These are phyloP conservation scores for Colletes latitarsis DNA, from an alignment of 1,140 invertebrate genomes.

Conservation along the genomic window DNA sequence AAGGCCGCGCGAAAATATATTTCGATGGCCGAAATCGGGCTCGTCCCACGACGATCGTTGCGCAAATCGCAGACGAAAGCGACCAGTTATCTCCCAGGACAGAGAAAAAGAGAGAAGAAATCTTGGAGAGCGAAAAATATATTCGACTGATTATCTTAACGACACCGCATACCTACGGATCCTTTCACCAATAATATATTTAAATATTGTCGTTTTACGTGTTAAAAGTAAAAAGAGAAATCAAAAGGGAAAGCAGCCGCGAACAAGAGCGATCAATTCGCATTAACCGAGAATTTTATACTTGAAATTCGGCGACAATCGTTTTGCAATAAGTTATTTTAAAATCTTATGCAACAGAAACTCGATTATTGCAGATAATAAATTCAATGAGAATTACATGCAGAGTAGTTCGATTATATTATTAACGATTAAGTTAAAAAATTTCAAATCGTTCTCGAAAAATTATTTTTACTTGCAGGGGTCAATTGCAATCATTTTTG, in stretches of 20 bases:
- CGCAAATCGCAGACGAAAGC: constrained; percentile 20
- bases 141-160: constrained; percentile 43
- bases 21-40: neutral
- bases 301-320: constrained; percentile 2
- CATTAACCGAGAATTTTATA: constrained; percentile 30
- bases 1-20: constrained; percentile 4
- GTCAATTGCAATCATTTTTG: too few species aligned
- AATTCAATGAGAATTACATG: too few species aligned
- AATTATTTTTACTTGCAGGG: too few species aligned
- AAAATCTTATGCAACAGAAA: too few species aligned
- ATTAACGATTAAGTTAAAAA: too few species aligned
- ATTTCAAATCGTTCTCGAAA: too few species aligned
- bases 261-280: constrained; percentile 42
- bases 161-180: constrained; percentile 29
- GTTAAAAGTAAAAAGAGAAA: constrained; percentile 62
- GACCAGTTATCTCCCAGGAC: neutral
- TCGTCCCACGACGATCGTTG: neutral
- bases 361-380: too few species aligned
- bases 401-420: too few species aligned
- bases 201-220: constrained; percentile 57
- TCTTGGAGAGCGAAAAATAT: neutral
- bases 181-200: constrained; percentile 65
- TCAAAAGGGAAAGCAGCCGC: constrained; percentile 60
- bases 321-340: too few species aligned
- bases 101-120: neutral